Evolutionary conservation across 2,113 vertebrate genomes (phyloP).

Genomic region (Psophia crepitans): DNA sequence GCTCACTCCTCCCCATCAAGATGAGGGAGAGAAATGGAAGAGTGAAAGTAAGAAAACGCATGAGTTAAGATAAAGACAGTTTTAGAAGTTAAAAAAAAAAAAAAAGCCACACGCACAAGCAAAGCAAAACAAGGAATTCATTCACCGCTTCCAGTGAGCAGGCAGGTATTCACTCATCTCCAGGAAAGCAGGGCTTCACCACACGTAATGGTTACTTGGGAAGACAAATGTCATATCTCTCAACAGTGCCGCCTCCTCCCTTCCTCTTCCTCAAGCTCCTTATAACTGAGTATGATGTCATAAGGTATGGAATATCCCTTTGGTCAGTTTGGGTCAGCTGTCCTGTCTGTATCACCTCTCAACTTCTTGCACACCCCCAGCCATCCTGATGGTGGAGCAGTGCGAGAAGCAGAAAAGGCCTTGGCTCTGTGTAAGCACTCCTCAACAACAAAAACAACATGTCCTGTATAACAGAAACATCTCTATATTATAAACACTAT

Average conservation of each 20-base stretch:
- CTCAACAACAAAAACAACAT: too few species aligned
- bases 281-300: neutral
- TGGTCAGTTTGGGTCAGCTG: neutral
- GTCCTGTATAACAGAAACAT: too few species aligned
- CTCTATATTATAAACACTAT: neutral
- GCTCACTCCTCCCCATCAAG: neutral
- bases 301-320: neutral
- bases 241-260: too few species aligned
- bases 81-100: neutral
- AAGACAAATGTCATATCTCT: too few species aligned
- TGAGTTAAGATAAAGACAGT: neutral
- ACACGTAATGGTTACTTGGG: fast-evolving
- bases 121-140: neutral
- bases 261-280: neutral
- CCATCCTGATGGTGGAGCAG: neutral
- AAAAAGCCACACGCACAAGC: neutral
- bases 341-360: neutral
- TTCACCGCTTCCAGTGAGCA: neutral
- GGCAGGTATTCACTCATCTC: neutral
- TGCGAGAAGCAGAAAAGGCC: neutral
- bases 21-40: neutral
- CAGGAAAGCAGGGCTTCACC: neutral
- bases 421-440: neutral
- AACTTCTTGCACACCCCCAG: neutral
- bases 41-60: neutral